Percentiles rank a stretch among this genome's conserved stretches.
Evolutionary conservation across 1,140 invertebrate genomes (phyloP).

Genomic region (Drosophila bifasciata): DNA sequence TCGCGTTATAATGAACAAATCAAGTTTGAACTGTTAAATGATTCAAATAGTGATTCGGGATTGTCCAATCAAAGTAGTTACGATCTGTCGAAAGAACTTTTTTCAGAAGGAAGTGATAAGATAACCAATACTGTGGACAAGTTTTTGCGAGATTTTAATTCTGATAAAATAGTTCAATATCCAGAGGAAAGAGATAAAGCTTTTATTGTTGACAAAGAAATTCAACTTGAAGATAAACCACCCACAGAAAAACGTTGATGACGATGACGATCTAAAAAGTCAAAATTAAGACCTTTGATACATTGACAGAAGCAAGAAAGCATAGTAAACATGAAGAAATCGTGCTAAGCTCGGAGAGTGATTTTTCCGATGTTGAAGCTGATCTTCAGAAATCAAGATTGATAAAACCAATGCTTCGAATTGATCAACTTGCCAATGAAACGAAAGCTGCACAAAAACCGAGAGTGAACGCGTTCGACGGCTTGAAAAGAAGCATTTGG

Average conservation of each 20-base stretch:
- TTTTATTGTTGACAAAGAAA: constrained; percentile 19
- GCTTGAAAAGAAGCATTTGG: constrained; percentile 68
- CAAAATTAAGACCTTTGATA: constrained; percentile 54
- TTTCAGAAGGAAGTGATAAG: constrained; percentile 32
- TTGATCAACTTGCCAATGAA: constrained; percentile 75
- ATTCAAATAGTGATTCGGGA: constrained; percentile 68
- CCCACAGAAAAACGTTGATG: constrained; percentile 21
- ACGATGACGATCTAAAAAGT: constrained; percentile 41
- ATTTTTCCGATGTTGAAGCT: constrained; percentile 57
- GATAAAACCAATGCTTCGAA: constrained; percentile 73
- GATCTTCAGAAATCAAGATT: constrained; percentile 56
- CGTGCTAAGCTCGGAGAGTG: constrained; percentile 77
- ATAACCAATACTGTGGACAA: constrained; percentile 58
- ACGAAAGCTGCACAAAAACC: constrained; percentile 70
- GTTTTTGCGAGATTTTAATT: constrained; percentile 63
- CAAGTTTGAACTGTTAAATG: constrained; percentile 69
- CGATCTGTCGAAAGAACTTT: constrained; percentile 47
- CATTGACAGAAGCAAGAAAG: constrained; percentile 43
- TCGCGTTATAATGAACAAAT: constrained; percentile 68
- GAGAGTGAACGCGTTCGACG: constrained; percentile 68
- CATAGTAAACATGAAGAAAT: constrained; percentile 66
- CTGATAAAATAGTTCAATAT: constrained; percentile 12
- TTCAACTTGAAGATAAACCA: constrained; percentile 26
- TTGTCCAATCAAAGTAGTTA: constrained; percentile 54
- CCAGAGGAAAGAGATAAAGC: constrained; percentile 5